Conservation (phyloP, 1,140 invertebrate genomes). For the Oreohelix idahoensis region DNA sequence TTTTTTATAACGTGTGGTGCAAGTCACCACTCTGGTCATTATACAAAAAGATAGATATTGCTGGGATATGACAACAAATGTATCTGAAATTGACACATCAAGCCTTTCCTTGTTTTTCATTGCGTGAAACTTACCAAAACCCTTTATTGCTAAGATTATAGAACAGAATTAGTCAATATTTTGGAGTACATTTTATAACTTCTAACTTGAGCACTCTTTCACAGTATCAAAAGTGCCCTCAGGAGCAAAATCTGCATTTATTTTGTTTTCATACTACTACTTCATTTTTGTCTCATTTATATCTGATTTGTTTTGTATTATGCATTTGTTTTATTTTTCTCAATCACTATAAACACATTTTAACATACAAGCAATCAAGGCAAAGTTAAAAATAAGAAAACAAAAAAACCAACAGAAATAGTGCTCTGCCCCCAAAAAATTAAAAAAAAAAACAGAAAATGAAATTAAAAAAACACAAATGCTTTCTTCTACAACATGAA, state of each 20-base stretch:
- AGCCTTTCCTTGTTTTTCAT: not conserved
- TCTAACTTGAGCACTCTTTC: too few relatives aligned
- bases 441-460: not conserved
- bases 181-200: too few relatives aligned
- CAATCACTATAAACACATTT: not conserved
- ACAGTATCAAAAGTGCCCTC: too few relatives aligned
- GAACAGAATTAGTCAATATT: not conserved
- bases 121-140: conserved; percentile 22
- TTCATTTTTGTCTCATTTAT: too few relatives aligned
- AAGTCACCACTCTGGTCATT: not conserved
- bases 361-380: not conserved
- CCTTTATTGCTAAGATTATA: conserved; percentile 31
- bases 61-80: not conserved
- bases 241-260: too few relatives aligned
- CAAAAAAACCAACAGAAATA: too few relatives aligned
- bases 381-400: not conserved
- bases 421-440: too few relatives aligned
- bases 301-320: not conserved
- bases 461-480: not conserved
- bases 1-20: not conserved
- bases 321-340: not conserved
- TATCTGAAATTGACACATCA: not conserved
- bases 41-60: not conserved
- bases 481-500: not conserved
- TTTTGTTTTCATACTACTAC: too few relatives aligned